Conservation (phyloP, 2,888 invertebrate genomes). For the Drosophila buzzatii region DNA sequence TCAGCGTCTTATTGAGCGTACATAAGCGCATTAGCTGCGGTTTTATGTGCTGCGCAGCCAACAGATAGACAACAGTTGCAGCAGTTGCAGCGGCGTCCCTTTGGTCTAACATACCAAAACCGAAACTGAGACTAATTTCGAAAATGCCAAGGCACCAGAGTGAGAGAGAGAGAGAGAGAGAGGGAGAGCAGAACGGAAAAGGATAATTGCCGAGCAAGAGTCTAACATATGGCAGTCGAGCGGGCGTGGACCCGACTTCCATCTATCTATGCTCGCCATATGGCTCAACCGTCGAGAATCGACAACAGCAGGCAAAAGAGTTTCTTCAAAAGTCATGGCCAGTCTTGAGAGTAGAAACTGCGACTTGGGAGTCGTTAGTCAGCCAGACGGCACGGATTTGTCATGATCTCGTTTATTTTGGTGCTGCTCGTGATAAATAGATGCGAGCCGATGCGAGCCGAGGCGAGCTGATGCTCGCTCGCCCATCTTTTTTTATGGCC, state of each 20-base stretch:
- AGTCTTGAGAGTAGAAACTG: slow-evolving; percentile 9
- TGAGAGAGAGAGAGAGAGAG: neutral
- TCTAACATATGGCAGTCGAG: slow-evolving; percentile 71
- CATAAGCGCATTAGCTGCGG: slow-evolving; percentile 78
- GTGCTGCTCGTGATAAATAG: slow-evolving; percentile 66
- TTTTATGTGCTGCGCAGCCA: slow-evolving; percentile 52
- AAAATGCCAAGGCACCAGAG: slow-evolving; percentile 23
- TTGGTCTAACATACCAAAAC: slow-evolving; percentile 52
- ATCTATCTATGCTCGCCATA: slow-evolving; percentile 25
- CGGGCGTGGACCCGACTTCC: slow-evolving; percentile 30
- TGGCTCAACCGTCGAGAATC: slow-evolving; percentile 23
- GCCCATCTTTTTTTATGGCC: slow-evolving; percentile 54
- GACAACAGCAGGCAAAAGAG: slow-evolving; percentile 64
- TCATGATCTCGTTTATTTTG: slow-evolving; percentile 74
- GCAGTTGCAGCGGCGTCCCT: slow-evolving; percentile 58
- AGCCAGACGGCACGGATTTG: slow-evolving; percentile 71
- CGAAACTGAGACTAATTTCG: slow-evolving; percentile 77
- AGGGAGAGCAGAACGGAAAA: slow-evolving; percentile 54
- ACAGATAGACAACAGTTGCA: slow-evolving; percentile 23
- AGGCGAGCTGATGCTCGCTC: neutral
- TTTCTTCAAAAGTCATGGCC: slow-evolving; percentile 46
- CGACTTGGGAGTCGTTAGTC: slow-evolving; percentile 31
- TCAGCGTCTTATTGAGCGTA: slow-evolving; percentile 78
- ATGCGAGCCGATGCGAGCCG: slow-evolving; percentile 30
- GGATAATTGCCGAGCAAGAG: slow-evolving; percentile 76